phyloP scores from a whole-genome alignment of 2,113 vertebrate genomes.

The Poicephalus gulielmi region DNA sequence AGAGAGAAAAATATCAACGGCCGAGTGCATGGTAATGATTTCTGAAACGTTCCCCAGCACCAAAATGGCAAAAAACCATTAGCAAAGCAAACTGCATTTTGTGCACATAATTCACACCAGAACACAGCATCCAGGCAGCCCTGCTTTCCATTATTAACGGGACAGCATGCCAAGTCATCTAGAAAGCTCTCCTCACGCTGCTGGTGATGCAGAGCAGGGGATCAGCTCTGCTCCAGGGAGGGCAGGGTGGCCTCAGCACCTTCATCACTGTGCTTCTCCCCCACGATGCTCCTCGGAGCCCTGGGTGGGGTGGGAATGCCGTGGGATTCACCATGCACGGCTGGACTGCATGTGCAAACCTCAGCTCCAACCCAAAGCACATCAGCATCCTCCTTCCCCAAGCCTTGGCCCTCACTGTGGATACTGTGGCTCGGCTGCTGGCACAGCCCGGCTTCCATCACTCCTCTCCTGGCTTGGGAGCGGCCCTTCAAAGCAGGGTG shows the following conservation, averaged over 20 bases:
- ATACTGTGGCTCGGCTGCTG: not conserved
- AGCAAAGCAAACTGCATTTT: slow-evolving; percentile 71
- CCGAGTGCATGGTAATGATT: slow-evolving; percentile 59
- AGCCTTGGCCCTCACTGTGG: accelerated
- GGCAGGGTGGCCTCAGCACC: not conserved
- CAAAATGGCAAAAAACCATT: slow-evolving; percentile 64
- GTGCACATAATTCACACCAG: slow-evolving; percentile 70
- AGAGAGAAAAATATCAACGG: slow-evolving; percentile 58
- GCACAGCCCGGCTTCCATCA: accelerated
- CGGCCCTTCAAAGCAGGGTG: not conserved
- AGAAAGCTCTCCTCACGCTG: not conserved
- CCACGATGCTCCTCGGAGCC: accelerated
- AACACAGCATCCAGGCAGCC: not conserved
- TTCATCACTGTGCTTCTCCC: accelerated
- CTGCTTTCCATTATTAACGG: not conserved
- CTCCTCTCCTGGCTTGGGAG: not conserved
- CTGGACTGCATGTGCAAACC: accelerated
- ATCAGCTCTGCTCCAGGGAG: not conserved
- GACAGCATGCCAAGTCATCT: not conserved
- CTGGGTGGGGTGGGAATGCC: accelerated
- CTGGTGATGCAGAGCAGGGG: not conserved
- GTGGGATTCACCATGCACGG: accelerated
- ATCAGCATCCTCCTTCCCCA: not conserved
- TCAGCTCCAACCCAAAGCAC: accelerated
- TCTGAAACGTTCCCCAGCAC: slow-evolving; percentile 67